phyloP scores from a whole-genome alignment of 2,113 vertebrate species.

The Notarius lentiginosus region DNA sequence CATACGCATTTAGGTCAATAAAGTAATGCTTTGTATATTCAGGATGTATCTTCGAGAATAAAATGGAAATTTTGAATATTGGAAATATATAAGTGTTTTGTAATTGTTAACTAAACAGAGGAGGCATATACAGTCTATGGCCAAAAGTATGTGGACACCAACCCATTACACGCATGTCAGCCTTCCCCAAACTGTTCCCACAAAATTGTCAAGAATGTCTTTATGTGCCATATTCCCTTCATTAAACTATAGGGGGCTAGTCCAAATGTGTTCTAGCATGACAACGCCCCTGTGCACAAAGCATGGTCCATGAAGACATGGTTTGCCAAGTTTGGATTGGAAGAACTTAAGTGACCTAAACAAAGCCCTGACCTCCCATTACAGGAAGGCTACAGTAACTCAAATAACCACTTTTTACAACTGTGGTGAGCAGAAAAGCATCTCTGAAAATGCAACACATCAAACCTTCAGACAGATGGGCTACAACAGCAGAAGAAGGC shows the following conservation, averaged over 20 bases:
- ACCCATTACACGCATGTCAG: neutral
- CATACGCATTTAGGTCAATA: constrained; percentile 19
- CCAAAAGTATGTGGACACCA: neutral
- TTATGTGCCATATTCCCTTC: neutral
- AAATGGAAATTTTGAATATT: neutral
- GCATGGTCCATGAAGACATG: neutral
- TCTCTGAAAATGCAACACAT: neutral
- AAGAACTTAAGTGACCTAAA: neutral
- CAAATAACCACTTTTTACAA: neutral
- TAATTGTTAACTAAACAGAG: neutral
- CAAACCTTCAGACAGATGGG: neutral
- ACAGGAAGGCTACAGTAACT: neutral
- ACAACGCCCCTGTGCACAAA: neutral
- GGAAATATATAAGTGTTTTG: neutral
- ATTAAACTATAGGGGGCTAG: neutral
- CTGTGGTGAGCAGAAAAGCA: neutral
- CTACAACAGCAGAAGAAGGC: neutral
- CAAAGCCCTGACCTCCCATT: neutral
- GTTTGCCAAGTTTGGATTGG: neutral
- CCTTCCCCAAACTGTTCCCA: neutral
- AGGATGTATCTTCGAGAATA: neutral
- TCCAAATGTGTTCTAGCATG: neutral
- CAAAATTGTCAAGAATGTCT: neutral
- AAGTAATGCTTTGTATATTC: constrained; percentile 23
- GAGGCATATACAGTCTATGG: neutral